These are phyloP conservation scores for Heliconius charithonia DNA, from an alignment of 2,888 invertebrate species.

Conservation along the genomic window DNA sequence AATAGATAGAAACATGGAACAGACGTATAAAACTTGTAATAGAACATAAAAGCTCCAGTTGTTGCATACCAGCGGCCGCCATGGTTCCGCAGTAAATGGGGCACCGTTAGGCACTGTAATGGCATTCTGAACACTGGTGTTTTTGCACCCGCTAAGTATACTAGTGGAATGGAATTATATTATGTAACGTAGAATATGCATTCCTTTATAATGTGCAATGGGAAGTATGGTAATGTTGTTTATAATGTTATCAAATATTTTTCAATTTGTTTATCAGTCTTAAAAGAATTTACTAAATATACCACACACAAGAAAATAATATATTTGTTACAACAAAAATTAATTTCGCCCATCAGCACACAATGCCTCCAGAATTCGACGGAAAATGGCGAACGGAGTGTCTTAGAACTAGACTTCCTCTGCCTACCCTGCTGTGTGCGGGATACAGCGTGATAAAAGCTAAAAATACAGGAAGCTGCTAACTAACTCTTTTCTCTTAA, in stretches of 20 bases:
- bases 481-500: too few species aligned
- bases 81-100: constrained; percentile 40
- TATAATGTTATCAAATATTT: background rate
- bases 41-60: constrained; percentile 15
- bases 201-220: constrained; percentile 9
- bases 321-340: too few species aligned
- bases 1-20: background rate
- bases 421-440: too few species aligned
- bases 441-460: too few species aligned
- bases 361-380: too few species aligned
- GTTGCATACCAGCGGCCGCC: constrained; percentile 38
- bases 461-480: too few species aligned
- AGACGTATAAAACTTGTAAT: background rate
- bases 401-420: too few species aligned
- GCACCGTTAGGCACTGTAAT: constrained; percentile 43
- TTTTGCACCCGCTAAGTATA: constrained; percentile 21
- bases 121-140: constrained; percentile 42
- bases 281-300: too few species aligned
- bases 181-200: constrained; percentile 1
- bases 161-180: background rate
- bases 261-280: too few species aligned
- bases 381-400: too few species aligned
- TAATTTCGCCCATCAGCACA: too few species aligned
- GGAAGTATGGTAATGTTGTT: background rate
- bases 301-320: too few species aligned